These are phyloP conservation scores for Apodemia hepburni DNA, from an alignment of 2,888 invertebrate species.

Conservation along the genomic window DNA sequence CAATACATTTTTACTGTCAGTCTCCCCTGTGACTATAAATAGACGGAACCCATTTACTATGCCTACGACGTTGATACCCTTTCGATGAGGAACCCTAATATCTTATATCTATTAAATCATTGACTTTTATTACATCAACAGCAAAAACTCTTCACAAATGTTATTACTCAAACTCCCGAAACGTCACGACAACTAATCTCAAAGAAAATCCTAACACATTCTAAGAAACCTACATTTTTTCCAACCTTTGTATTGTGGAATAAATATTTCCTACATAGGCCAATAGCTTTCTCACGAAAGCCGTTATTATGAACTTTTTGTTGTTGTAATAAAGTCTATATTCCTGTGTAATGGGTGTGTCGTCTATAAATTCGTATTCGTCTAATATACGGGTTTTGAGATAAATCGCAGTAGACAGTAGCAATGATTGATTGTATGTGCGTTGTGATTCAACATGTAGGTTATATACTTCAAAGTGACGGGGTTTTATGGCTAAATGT, in stretches of 20 bases:
- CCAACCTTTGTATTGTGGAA: constrained; percentile 32
- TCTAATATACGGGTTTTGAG: constrained; percentile 64
- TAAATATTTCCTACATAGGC: constrained; percentile 34
- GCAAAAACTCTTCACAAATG: constrained; percentile 4
- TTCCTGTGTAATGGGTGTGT: constrained; percentile 22
- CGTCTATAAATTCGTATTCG: constrained; percentile 41
- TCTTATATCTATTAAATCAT: not conserved
- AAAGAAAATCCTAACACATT: constrained; percentile 29
- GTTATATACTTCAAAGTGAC: constrained; percentile 20
- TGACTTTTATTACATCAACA: constrained; percentile 2
- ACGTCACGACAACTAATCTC: constrained; percentile 31
- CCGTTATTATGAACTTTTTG: not conserved
- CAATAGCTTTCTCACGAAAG: constrained; percentile 24
- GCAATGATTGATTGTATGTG: constrained; percentile 61
- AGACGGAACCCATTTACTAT: too few relatives aligned
- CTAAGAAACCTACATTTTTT: constrained; percentile 31
- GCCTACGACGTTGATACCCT: not conserved
- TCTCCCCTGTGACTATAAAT: too few relatives aligned
- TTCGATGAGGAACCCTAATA: not conserved
- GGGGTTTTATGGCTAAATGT: constrained; percentile 13
- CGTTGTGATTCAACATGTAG: constrained; percentile 48
- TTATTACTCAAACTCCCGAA: constrained; percentile 25
- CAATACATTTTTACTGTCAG: too few relatives aligned
- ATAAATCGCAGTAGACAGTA: constrained; percentile 69
- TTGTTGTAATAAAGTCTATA: constrained; percentile 19